Evolutionary conservation across 2,113 vertebrate genomes (phyloP).

Genomic region (Tylochromis polylepis): DNA sequence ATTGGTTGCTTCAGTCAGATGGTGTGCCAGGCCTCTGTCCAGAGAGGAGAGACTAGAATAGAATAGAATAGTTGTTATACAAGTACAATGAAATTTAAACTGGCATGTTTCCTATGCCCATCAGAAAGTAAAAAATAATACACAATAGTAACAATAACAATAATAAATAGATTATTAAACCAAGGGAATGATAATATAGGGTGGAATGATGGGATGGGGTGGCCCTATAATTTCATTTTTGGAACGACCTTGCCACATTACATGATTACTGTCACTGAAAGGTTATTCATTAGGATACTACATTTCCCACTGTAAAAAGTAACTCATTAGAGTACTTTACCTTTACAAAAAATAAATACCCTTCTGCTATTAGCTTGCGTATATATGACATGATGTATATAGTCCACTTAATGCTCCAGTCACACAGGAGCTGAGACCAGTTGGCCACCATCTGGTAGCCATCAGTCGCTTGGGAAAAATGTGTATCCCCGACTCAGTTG

Average conservation of each 20-base stretch:
- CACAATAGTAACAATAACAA: neutral
- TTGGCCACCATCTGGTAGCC: neutral
- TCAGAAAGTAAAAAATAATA: neutral
- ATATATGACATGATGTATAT: neutral
- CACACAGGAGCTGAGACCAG: neutral
- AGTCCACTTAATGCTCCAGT: neutral
- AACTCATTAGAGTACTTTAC: neutral
- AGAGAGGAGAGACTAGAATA: neutral
- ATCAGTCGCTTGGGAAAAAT: neutral
- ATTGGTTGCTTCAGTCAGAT: neutral
- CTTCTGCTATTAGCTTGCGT: neutral
- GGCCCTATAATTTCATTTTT: neutral
- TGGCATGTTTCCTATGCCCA: neutral
- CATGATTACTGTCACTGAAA: neutral
- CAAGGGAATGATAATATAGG: neutral
- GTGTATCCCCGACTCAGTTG: neutral
- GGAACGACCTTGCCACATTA: neutral
- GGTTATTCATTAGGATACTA: neutral
- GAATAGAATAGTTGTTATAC: neutral
- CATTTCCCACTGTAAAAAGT: neutral
- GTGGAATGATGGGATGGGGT: neutral
- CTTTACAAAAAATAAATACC: neutral
- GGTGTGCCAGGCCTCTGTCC: neutral
- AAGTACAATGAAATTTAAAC: neutral
- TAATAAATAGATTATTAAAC: neutral